Percentiles rank a stretch among this genome's conserved stretches.
Evolutionary conservation across 2,113 vertebrate species (phyloP).

Genomic region (Natator depressus): DNA sequence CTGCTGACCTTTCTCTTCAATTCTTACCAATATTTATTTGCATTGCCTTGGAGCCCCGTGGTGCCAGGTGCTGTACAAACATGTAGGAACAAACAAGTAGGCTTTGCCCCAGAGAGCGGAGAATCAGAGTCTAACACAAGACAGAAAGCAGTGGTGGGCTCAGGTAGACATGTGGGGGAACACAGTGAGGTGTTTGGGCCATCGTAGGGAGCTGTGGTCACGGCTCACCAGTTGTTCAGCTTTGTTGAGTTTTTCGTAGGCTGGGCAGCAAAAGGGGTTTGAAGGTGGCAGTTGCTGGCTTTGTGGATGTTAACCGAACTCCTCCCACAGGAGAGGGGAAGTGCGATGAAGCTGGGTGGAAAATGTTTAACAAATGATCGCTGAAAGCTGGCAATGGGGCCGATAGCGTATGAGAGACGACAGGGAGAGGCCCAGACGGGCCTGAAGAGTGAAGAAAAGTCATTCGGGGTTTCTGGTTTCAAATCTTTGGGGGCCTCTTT

Average conservation of each 20-base stretch:
- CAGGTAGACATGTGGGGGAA: too few relatives aligned
- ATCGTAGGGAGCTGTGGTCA: too few relatives aligned
- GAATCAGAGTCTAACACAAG: too few relatives aligned
- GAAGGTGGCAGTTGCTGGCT: neutral
- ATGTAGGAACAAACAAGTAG: too few relatives aligned
- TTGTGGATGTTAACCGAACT: neutral
- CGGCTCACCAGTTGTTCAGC: too few relatives aligned
- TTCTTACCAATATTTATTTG: too few relatives aligned
- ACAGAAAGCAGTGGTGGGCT: too few relatives aligned
- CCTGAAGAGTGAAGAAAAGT: neutral
- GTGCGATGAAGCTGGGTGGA: neutral
- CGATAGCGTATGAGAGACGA: neutral
- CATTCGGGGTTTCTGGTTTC: neutral
- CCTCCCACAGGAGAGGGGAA: neutral
- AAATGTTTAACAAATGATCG: neutral
- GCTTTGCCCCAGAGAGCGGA: too few relatives aligned
- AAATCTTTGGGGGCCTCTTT: neutral
- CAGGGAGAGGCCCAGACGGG: neutral
- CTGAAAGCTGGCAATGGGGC: neutral
- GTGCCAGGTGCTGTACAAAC: too few relatives aligned
- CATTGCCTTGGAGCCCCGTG: too few relatives aligned
- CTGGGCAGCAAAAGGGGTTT: neutral
- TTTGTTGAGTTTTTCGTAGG: too few relatives aligned
- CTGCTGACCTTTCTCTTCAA: neutral
- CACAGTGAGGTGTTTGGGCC: too few relatives aligned